A percentile compares a stretch with the other conserved stretches of the same genome.
Conservation (phyloP, 2,888 invertebrate genomes). For the Erynnis tages region DNA sequence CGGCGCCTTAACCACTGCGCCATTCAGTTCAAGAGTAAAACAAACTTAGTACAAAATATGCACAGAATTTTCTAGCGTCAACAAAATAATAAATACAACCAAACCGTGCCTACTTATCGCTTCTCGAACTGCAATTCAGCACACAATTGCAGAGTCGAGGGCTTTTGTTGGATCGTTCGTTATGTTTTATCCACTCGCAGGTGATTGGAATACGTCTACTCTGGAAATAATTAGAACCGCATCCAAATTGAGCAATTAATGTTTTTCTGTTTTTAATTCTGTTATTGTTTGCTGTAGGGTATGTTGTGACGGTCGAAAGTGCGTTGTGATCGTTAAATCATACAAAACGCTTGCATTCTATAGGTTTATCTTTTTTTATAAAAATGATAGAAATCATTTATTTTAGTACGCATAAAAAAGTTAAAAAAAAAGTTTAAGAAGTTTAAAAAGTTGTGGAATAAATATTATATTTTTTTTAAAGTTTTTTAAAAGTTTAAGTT, state of each 20-base stretch:
- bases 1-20: too few relatives aligned
- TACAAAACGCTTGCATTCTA: too few relatives aligned
- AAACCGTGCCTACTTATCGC: slow-evolving; percentile 4
- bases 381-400: too few relatives aligned
- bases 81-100: not conserved
- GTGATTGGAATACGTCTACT: slow-evolving; percentile 17
- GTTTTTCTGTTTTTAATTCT: slow-evolving; percentile 5
- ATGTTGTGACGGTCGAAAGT: not conserved
- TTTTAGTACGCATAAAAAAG: too few relatives aligned
- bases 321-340: not conserved
- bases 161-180: slow-evolving; percentile 16
- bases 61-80: not conserved
- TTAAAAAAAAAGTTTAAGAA: too few relatives aligned
- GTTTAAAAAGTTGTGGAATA: too few relatives aligned
- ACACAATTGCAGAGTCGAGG: slow-evolving; percentile 3
- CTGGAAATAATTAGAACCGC: slow-evolving; percentile 14
- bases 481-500: too few relatives aligned
- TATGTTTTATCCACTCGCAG: slow-evolving; percentile 8
- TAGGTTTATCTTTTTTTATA: too few relatives aligned
- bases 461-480: too few relatives aligned
- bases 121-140: not conserved
- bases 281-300: not conserved
- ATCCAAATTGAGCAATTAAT: slow-evolving; percentile 6
- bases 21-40: too few relatives aligned
- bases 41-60: too few relatives aligned